Evolutionary conservation across 2,113 vertebrate species (phyloP), one percentile per base, ranked within the genome.

Genomic region (Macrotus californicus): DNA sequence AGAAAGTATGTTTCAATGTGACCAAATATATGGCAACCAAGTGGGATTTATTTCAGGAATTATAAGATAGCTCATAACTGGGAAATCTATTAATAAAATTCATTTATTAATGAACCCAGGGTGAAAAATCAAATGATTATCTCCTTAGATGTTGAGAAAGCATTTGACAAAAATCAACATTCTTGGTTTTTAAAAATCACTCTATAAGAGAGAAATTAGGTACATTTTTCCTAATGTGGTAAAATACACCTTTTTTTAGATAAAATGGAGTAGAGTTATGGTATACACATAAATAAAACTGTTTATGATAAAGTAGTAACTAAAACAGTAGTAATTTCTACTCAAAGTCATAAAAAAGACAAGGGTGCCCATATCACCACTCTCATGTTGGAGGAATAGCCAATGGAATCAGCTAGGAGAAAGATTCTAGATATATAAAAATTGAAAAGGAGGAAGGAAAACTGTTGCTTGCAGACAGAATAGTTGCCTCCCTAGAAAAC

Each of bases 21-120:
- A 84, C 15, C 34, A 90, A 66, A 84, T 85, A 94, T 19, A 67
- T 18, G 93, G n/a, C 22, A 89, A 48, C 7, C 3, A 81, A 87
- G 67, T 69, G 5, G 39, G 3, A 82, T 81, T 90, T 76, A 67
- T 93, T 96, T 89, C 48, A 92, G 80, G 41, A 81, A 69, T 89
- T 94, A 56, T 22, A 89, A 52, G 41, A 81, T 39, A 81, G 48
- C 61, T 92, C 41, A 89, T 56, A 67, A 81, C 82, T 72, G 82
- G 50, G 19, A 77, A 54, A 54, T 83, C 69, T 93, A 86, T 41
- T 93, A 83, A 90, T 90, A 87, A 93, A 90, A 54, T 93, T 82
- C 12, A 52, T 87, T 87, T 18, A 77, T 43, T 82, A 93, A 95
- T 52, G 43, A 24, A 70, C 70, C 69, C 82, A 90, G 36, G 13